These are phyloP conservation scores for Stichodactyla mertensii DNA, from an alignment of 64 coral and sea anemone genomes.

Conservation along the genomic window DNA sequence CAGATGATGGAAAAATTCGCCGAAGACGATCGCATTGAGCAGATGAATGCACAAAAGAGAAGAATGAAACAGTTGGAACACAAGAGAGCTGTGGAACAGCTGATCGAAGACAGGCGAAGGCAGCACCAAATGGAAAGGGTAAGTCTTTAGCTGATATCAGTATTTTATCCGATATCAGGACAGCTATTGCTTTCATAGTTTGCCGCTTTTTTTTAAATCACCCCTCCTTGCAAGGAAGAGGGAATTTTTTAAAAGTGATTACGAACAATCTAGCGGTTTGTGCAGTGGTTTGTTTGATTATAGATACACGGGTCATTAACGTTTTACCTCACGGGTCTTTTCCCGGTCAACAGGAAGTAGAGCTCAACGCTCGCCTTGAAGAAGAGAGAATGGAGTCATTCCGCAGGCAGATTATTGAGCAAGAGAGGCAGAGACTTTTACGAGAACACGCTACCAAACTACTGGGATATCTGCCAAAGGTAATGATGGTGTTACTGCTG, in stretches of 20 bases:
- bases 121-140: conserved; percentile 94
- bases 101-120: conserved; percentile 84
- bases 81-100: conserved; percentile 85
- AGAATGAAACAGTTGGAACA: conserved; percentile 88
- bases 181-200: too few relatives aligned
- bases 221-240: too few relatives aligned
- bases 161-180: background rate
- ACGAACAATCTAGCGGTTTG: too few relatives aligned
- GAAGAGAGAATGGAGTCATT: conserved; percentile 97
- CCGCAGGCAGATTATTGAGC: conserved; percentile 85
- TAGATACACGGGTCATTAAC: background rate
- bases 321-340: background rate
- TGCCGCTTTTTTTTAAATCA: too few relatives aligned
- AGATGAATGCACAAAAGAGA: conserved; percentile 97
- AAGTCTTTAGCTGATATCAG: background rate
- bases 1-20: conserved; percentile 99
- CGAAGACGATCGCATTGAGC: conserved; percentile 96
- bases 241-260: too few relatives aligned
- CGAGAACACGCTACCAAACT: conserved; percentile 94
- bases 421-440: conserved; percentile 90
- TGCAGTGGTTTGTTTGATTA: too few relatives aligned
- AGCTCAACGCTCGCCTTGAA: conserved; percentile 82
- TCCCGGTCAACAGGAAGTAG: conserved; percentile 65
- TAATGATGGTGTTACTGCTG: background rate
- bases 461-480: conserved; percentile 96